phyloP scores from a whole-genome alignment of 1,140 invertebrate species.

The Amyelois transitella region DNA sequence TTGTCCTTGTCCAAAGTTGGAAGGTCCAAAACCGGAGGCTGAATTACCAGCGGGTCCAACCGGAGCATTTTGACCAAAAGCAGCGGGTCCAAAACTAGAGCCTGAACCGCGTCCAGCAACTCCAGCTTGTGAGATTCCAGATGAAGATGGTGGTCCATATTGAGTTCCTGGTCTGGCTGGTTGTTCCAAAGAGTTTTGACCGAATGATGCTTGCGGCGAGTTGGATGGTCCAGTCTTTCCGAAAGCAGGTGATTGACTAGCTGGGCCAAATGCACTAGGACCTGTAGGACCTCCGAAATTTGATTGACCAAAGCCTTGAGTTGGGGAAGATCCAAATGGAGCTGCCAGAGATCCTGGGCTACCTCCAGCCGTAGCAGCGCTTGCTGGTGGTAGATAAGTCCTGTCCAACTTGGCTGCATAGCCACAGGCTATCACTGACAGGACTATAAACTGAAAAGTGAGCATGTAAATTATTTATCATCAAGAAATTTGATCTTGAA shows the following conservation, averaged over 20 bases:
- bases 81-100: too few relatives aligned
- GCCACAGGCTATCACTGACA: conserved; percentile 51
- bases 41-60: neutral
- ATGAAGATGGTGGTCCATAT: neutral
- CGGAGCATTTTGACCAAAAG: too few relatives aligned
- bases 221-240: neutral
- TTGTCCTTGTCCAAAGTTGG: conserved; percentile 11
- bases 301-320: conserved; percentile 16
- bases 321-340: conserved; percentile 23
- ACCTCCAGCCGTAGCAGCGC: conserved; percentile 73
- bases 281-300: conserved; percentile 13
- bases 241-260: conserved; percentile 6
- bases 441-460: conserved; percentile 58
- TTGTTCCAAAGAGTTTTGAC: neutral
- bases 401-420: conserved; percentile 76
- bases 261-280: conserved; percentile 7
- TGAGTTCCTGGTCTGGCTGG: neutral
- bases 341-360: conserved; percentile 55
- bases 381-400: conserved; percentile 77
- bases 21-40: neutral
- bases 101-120: conserved; percentile 7
- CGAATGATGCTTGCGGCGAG: neutral
- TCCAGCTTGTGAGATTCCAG: neutral
- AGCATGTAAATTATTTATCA: too few relatives aligned
- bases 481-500: too few relatives aligned